A percentile compares a stretch with the other conserved stretches of the same genome.
phyloP scores from a whole-genome alignment of 2,888 invertebrate genomes.

The Strigamia transsilvanica region DNA sequence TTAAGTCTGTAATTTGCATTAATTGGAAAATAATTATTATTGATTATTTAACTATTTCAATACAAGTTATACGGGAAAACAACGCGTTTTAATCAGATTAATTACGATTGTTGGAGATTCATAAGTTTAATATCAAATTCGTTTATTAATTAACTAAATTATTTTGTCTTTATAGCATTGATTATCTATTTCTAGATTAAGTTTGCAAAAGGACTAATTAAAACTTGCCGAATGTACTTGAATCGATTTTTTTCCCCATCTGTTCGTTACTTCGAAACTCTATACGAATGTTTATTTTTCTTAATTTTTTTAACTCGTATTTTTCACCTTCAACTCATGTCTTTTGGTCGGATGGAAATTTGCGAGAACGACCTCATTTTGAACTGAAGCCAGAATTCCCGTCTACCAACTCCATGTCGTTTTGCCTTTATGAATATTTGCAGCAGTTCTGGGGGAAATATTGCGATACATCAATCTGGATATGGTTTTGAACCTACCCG shows the following conservation, averaged over 20 bases:
- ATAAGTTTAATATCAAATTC: not conserved
- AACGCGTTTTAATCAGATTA: too few relatives aligned
- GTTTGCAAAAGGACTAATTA: not conserved
- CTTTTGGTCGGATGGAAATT: constrained; percentile 17
- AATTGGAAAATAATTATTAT: too few relatives aligned
- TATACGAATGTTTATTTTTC: too few relatives aligned
- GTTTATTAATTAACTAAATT: not conserved
- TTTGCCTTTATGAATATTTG: constrained; percentile 10
- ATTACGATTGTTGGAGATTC: too few relatives aligned
- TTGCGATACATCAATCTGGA: constrained; percentile 5
- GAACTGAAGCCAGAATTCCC: constrained; percentile 12
- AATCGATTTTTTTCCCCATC: too few relatives aligned
- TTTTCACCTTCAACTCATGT: constrained; percentile 18
- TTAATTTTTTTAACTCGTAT: not conserved
- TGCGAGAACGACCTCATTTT: constrained; percentile 16
- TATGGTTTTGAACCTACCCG: not conserved
- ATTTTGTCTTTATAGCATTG: not conserved
- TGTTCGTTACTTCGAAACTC: not conserved
- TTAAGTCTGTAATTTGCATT: too few relatives aligned
- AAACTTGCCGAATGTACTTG: too few relatives aligned
- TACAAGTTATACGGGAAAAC: too few relatives aligned
- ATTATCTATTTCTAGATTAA: not conserved
- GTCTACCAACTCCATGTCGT: not conserved
- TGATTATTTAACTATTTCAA: too few relatives aligned
- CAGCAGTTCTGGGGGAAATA: not conserved